A percentile compares a stretch with the other conserved stretches of the same genome.
Conservation (phyloP, 2,113 vertebrate genomes). For the Himantopus leucocephalus region DNA sequence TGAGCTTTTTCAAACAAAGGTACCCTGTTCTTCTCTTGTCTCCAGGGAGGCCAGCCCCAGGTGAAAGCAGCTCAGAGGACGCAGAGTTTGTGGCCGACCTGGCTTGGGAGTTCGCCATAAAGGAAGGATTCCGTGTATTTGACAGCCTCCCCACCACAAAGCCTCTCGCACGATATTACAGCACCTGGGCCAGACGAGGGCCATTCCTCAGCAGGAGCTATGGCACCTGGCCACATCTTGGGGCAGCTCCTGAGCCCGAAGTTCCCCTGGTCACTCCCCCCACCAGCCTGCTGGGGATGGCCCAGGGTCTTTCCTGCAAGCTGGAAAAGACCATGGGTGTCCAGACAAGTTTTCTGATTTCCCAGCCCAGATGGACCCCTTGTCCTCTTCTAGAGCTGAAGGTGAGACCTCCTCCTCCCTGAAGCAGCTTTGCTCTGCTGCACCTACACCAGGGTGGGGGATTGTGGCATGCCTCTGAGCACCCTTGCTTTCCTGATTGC, state of each 20-base stretch:
- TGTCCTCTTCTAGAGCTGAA: conserved; percentile 49
- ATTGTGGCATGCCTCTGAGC: not conserved
- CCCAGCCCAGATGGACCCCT: conserved; percentile 9
- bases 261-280: not conserved
- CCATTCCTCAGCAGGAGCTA: not conserved
- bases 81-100: conserved; percentile 69
- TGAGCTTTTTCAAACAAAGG: not conserved
- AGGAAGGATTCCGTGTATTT: conserved; percentile 86
- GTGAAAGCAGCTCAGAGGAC: conserved; percentile 28
- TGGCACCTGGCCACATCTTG: not conserved
- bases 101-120: conserved; percentile 85
- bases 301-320: not conserved
- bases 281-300: not conserved
- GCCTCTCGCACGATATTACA: not conserved
- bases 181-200: not conserved
- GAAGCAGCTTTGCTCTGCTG: not conserved
- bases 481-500: not conserved
- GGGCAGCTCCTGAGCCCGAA: not conserved
- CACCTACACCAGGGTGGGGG: not conserved
- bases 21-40: not conserved
- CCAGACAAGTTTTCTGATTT: conserved; percentile 24
- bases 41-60: conserved; percentile 64
- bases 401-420: conserved; percentile 31
- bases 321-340: conserved; percentile 16
- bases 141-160: conserved; percentile 51